Conservation (phyloP, 1,140 invertebrate genomes). For the Colletes latitarsis region DNA sequence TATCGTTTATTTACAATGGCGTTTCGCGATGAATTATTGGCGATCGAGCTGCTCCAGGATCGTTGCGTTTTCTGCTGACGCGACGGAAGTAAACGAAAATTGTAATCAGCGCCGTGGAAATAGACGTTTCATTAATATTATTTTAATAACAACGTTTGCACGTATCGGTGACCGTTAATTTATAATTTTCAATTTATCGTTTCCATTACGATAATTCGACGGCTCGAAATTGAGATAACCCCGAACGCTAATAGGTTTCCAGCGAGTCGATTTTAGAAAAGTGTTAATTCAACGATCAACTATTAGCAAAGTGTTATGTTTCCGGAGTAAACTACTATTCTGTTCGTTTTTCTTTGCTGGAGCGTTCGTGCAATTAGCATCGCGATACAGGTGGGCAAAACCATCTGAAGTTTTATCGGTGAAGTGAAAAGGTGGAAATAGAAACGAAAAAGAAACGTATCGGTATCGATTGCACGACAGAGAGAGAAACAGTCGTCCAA, state of each 20-base stretch:
- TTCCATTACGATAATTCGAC: conserved; percentile 6
- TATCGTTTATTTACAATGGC: neutral
- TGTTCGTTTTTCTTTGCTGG: neutral
- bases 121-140: neutral
- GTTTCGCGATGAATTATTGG: neutral
- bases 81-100: neutral
- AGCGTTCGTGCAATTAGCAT: conserved; percentile 26
- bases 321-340: conserved; percentile 17
- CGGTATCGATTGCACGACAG: conserved; percentile 12
- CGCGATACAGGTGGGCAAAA: neutral
- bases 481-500: neutral
- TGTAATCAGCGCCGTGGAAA: neutral
- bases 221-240: no score
- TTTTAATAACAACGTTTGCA: neutral
- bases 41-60: no score
- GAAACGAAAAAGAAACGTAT: neutral
- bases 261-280: conserved; percentile 23
- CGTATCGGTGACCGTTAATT: neutral
- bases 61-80: neutral
- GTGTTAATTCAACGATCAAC: conserved; percentile 24
- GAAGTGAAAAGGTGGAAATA: neutral
- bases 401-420: conserved; percentile 13
- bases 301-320: conserved; percentile 24
- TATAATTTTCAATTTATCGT: neutral
- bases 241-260: neutral